phyloP scores from a whole-genome alignment of 2,113 vertebrate genomes.

The Hemiprocne comata region DNA sequence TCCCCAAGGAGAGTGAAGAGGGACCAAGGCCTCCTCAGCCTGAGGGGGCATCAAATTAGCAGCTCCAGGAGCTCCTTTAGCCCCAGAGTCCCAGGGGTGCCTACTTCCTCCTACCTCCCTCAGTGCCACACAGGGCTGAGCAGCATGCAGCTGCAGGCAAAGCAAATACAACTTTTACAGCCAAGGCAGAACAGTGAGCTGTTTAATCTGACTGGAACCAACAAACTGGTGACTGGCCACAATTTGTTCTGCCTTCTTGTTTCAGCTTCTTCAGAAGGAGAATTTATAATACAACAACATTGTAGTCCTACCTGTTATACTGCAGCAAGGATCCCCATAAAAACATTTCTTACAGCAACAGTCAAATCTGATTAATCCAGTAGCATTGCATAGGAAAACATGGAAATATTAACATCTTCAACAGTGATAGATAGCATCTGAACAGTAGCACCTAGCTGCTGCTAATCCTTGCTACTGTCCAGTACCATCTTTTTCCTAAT shows the following conservation, averaged over 20 bases:
- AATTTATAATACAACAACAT: background rate
- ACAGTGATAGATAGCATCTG: background rate
- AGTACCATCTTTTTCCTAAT: background rate
- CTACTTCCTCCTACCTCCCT: background rate
- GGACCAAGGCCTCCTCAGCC: background rate
- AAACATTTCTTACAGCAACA: background rate
- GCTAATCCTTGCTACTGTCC: background rate
- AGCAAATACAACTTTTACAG: background rate
- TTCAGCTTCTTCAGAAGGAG: background rate
- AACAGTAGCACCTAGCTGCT: background rate
- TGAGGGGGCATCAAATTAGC: conserved; percentile 57
- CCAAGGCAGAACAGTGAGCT: fast-evolving
- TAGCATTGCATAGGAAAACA: background rate
- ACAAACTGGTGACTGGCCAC: background rate
- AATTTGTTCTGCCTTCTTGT: background rate
- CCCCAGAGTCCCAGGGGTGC: fast-evolving
- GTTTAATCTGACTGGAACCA: background rate
- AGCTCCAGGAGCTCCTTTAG: conserved; percentile 15
- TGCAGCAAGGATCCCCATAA: background rate
- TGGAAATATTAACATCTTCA: background rate
- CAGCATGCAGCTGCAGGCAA: fast-evolving
- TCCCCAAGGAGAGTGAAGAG: background rate
- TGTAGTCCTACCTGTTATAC: background rate
- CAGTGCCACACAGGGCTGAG: fast-evolving
- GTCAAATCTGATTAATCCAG: background rate